phyloP scores from a whole-genome alignment of 2,113 vertebrate species.

The Kryptolebias marmoratus region DNA sequence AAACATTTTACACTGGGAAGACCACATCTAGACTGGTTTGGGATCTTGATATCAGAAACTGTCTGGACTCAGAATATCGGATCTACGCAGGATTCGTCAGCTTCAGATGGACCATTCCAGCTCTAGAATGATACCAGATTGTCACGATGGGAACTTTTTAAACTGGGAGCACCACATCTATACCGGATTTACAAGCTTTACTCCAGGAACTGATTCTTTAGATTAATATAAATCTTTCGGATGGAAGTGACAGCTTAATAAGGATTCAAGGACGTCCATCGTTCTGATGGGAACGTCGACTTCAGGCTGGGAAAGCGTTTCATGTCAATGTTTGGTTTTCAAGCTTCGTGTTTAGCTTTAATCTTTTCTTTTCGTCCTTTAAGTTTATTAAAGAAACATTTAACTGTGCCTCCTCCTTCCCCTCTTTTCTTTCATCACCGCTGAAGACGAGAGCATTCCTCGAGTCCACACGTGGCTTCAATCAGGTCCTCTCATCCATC shows the following conservation, averaged over 20 bases:
- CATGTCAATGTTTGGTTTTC: constrained; percentile 50
- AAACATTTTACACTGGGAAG: background rate
- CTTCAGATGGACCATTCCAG: too few relatives aligned
- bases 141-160: background rate
- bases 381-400: constrained; percentile 59
- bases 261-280: background rate
- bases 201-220: background rate
- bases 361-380: constrained; percentile 36
- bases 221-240: background rate
- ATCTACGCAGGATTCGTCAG: too few relatives aligned
- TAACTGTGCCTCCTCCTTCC: constrained; percentile 24
- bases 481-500: constrained; percentile 66
- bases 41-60: background rate
- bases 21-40: background rate
- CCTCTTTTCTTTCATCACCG: constrained; percentile 44
- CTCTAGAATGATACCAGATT: too few relatives aligned
- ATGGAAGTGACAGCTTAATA: background rate
- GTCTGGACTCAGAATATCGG: too few relatives aligned
- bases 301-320: constrained; percentile 18
- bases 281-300: constrained; percentile 20
- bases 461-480: constrained; percentile 58
- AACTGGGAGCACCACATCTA: background rate
- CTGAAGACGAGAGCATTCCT: constrained; percentile 61
- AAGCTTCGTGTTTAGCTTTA: constrained; percentile 35
- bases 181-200: background rate